These are phyloP conservation scores for Philantomba maxwellii DNA, from an alignment of 2,113 vertebrate species.

Conservation along the genomic window DNA sequence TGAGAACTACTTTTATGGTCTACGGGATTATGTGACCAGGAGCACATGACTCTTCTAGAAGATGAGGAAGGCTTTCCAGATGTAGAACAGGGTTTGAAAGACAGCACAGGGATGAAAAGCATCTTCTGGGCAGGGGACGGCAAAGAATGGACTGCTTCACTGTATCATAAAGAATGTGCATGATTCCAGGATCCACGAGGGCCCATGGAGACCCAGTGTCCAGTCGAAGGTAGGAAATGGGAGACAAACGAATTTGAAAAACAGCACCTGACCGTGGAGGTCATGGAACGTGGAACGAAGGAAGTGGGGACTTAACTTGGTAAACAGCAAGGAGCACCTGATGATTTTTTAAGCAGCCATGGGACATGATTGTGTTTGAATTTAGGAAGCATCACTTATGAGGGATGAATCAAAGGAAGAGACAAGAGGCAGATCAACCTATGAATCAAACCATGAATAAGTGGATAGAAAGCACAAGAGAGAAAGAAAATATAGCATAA, in stretches of 20 bases:
- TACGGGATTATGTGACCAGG: background rate
- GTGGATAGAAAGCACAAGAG: background rate
- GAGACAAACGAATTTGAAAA: background rate
- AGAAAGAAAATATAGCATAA: background rate
- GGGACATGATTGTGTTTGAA: background rate
- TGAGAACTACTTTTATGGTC: background rate
- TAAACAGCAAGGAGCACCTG: background rate
- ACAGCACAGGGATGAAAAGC: background rate
- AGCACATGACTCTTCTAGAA: background rate
- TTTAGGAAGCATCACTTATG: background rate
- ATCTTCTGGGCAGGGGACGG: background rate
- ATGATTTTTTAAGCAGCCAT: background rate
- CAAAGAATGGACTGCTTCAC: fast-evolving
- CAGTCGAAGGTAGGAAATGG: background rate
- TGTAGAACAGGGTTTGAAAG: background rate
- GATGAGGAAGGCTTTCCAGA: background rate
- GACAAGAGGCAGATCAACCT: background rate
- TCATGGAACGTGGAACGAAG: background rate
- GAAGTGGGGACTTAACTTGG: background rate
- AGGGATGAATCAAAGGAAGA: background rate
- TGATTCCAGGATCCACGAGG: background rate
- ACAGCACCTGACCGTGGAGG: background rate
- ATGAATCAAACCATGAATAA: background rate
- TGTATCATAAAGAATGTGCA: fast-evolving
- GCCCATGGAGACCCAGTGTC: background rate